Conservation (phyloP, 2,113 vertebrate species). For the Microtus montanus region DNA sequence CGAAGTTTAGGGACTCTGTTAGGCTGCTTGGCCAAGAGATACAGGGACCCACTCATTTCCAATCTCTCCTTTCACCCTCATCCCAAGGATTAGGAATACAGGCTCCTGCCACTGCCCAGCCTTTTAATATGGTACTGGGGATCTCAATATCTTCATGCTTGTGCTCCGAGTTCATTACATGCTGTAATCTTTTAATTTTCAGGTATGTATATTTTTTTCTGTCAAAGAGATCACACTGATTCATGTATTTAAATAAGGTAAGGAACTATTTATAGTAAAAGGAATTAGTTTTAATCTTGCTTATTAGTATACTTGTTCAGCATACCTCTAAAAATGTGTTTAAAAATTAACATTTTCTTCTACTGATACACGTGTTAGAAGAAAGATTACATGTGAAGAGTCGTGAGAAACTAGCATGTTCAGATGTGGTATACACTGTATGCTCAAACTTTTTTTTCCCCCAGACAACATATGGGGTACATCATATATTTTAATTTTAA, state of each 20-base stretch:
- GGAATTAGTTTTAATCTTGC: constrained; percentile 14
- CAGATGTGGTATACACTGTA: not conserved
- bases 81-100: no score
- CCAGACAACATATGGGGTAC: not conserved
- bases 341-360: constrained; percentile 22
- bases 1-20: not conserved
- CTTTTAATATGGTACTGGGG: not conserved
- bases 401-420: not conserved
- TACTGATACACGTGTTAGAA: not conserved
- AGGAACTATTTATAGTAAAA: not conserved
- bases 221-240: not conserved
- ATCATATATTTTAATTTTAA: not conserved
- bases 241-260: not conserved
- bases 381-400: not conserved
- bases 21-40: not conserved
- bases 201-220: not conserved
- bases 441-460: not conserved
- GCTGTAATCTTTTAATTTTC: not conserved
- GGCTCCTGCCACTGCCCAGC: not conserved
- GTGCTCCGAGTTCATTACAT: no score
- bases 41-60: not conserved
- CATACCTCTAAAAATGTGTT: not conserved
- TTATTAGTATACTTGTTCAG: not conserved
- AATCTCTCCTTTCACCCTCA: no score
- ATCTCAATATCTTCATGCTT: not conserved